Base-by-base conservation (phyloP, 2,797 vertebrate genomes). In the Falco rusticolus region DNA sequence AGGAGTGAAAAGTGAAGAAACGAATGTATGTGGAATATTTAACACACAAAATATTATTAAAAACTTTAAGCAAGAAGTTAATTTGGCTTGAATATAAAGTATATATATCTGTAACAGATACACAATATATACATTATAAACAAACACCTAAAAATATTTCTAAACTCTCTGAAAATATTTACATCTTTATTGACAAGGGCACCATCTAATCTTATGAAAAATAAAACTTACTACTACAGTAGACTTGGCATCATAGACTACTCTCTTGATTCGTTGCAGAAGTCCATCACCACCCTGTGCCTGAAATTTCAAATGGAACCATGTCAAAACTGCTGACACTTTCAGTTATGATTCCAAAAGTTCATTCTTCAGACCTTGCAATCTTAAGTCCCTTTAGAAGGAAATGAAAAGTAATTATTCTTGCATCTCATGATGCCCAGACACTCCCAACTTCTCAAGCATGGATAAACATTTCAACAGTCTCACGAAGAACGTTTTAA, bases 261-360 rank as follows among this genome's bases (percentile, higher is more conserved):
- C 97, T 59, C 99, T 99, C 97, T 99, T 99, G 97, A 99, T 95
- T 97, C 99, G 98, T 94, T 99, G 99, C 85, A 99, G 97, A 97
- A 99, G 86, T 96, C 99, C 99, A 82, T 99, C 99, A 79, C 99
- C 99, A 97, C 99, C 99, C 39, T 99, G 98, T 33, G 99, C 99
- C 99, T 99, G 98, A 94, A 97, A 98, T 96, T 89, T 94, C 91
- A 97, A 93, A 96, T n/a, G 89, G 33, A 94, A 96, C 91, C 89
- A 81, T 90, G 53, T 90, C 92, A 97, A 94, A 97, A 97, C 90
- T 91, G 93, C 71, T 87, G 96, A 92, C 48, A 92, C 14, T 93
- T 94, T 94, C 86, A 96, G 61, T 87, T 97, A 95, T 53, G 86
- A 96, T 93, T 89, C 88, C 63, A 80, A 87, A 93, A 94, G 64